A percentile compares a stretch with the other conserved stretches of the same genome.
These are phyloP conservation scores for Lutjanus argentimaculatus DNA, from an alignment of 2,797 vertebrate genomes.

Conservation along the genomic window DNA sequence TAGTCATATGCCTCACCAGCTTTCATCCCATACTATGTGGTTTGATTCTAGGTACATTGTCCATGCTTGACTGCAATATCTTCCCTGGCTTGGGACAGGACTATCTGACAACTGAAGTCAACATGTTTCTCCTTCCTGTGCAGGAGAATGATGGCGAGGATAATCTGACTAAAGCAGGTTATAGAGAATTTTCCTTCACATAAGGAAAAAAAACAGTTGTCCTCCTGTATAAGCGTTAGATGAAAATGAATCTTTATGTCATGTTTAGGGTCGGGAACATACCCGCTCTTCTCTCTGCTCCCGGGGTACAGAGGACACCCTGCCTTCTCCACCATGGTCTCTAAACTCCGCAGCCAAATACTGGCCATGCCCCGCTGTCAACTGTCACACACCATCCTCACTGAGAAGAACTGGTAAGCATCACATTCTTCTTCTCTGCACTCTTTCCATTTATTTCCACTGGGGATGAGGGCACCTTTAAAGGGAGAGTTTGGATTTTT, in stretches of 20 bases:
- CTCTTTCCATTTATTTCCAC: neutral
- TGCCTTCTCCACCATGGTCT: constrained; percentile 89
- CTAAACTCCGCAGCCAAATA: constrained; percentile 91
- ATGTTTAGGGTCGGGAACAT: constrained; percentile 81
- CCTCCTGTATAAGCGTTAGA: neutral
- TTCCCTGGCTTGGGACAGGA: constrained; percentile 90
- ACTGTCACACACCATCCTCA: constrained; percentile 94
- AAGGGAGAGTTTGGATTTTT: no score
- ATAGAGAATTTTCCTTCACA: neutral
- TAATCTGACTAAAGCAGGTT: constrained; percentile 87
- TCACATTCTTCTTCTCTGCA: neutral
- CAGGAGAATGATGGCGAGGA: constrained; percentile 91
- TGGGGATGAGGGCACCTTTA: neutral
- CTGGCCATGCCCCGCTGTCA: constrained; percentile 93
- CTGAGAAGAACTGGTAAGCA: constrained; percentile 93
- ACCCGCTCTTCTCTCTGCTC: constrained; percentile 91
- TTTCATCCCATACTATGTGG: neutral
- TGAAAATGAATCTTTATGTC: neutral
- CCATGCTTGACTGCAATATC: constrained; percentile 93
- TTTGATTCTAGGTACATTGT: constrained; percentile 87
- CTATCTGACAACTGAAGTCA: constrained; percentile 91
- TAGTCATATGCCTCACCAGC: neutral
- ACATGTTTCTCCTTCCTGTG: constrained; percentile 93
- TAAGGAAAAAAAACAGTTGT: neutral
- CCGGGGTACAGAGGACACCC: constrained; percentile 93